phyloP scores from a whole-genome alignment of 2,888 invertebrate species.

The Mythimna vitellina region DNA sequence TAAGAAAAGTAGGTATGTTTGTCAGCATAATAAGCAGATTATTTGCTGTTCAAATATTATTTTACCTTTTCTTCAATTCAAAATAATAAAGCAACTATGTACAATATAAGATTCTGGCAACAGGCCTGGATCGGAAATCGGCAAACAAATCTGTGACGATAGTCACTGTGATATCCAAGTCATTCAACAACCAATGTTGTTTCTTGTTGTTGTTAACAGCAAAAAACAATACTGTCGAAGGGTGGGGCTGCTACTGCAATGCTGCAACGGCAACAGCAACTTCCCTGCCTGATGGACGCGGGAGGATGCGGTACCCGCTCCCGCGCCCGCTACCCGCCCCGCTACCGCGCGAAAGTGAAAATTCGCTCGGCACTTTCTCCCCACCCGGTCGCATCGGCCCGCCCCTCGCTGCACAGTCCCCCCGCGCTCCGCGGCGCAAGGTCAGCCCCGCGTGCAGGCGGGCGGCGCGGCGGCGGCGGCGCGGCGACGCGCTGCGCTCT shows the following conservation, averaged over 20 bases:
- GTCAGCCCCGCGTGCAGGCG: slow-evolving; percentile 84
- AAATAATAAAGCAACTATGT: no score
- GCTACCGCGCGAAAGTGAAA: slow-evolving; percentile 88
- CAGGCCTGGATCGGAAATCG: neutral
- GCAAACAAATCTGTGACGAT: neutral
- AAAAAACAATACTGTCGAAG: neutral
- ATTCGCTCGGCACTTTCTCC: slow-evolving; percentile 89
- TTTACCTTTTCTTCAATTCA: neutral
- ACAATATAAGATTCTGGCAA: neutral
- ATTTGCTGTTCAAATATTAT: neutral
- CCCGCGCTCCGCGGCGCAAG: slow-evolving; percentile 77
- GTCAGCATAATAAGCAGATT: neutral
- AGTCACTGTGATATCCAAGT: neutral
- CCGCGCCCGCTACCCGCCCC: slow-evolving; percentile 76
- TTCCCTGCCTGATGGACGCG: slow-evolving; percentile 1
- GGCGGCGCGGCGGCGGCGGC: slow-evolving; percentile 84
- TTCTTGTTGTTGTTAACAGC: no score
- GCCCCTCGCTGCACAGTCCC: slow-evolving; percentile 72
- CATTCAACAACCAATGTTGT: neutral
- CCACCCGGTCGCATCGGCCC: slow-evolving; percentile 79
- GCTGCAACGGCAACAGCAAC: neutral
- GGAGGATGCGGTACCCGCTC: slow-evolving; percentile 64
- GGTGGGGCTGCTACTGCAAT: slow-evolving; percentile 5
- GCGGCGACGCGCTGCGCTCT: slow-evolving; percentile 90
- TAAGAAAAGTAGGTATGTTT: slow-evolving; percentile 11